Percentiles rank a stretch among this genome's conserved stretches.
Evolutionary conservation across 2,113 vertebrate species (phyloP).

Genomic region (Mormoops blainvillei): DNA sequence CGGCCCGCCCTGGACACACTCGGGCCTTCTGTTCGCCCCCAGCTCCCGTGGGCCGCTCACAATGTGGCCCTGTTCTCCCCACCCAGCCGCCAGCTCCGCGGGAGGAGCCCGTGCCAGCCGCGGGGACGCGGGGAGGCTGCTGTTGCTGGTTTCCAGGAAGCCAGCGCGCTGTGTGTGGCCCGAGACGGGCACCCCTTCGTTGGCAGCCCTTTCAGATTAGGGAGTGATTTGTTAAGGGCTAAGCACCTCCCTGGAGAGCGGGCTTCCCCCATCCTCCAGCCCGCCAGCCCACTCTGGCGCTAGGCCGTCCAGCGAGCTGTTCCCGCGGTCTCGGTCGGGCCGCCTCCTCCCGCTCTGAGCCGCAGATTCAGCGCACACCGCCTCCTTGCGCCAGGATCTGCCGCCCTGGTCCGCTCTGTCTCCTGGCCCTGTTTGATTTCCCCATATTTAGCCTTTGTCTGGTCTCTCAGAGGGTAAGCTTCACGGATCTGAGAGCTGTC

Average conservation of each 20-base stretch:
- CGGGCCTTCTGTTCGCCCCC: slow-evolving; percentile 1
- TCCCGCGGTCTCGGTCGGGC: rapidly evolving
- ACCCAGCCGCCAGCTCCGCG: not conserved
- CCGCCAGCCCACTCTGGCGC: rapidly evolving
- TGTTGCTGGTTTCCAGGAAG: not conserved
- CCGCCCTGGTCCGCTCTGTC: rapidly evolving
- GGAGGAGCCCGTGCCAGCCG: not conserved
- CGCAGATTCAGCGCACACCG: rapidly evolving
- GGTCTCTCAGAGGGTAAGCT: not conserved
- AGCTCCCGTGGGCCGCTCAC: not conserved
- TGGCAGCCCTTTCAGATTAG: not conserved
- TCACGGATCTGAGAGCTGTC: not conserved
- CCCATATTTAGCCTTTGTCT: not conserved
- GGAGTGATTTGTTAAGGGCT: not conserved
- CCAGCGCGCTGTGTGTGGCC: not conserved
- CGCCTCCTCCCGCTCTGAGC: too few relatives aligned
- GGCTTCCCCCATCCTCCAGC: not conserved
- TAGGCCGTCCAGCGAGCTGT: not conserved
- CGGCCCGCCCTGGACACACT: slow-evolving; percentile 8
- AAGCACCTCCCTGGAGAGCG: not conserved
- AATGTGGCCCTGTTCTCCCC: slow-evolving; percentile 42
- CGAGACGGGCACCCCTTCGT: rapidly evolving
- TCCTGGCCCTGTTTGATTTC: not conserved
- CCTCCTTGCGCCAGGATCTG: not conserved
- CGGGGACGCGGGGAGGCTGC: not conserved